These are phyloP conservation scores for Tichodroma muraria DNA, from an alignment of 2,113 vertebrate genomes.

Conservation along the genomic window DNA sequence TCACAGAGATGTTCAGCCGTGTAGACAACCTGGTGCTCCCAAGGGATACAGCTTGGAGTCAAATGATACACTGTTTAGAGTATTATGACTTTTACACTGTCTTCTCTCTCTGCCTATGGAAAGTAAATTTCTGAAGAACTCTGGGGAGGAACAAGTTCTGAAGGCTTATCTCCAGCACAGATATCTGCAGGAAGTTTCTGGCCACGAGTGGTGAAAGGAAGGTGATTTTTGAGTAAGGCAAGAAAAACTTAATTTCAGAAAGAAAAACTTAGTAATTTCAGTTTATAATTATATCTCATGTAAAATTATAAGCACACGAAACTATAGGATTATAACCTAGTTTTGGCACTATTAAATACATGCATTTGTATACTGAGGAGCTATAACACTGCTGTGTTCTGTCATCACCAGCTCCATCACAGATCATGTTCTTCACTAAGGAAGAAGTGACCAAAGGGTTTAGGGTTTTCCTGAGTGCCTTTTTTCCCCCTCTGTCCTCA, in stretches of 20 bases:
- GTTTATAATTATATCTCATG: not conserved
- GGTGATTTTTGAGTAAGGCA: not conserved
- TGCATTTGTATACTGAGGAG: not conserved
- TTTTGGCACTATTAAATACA: not conserved
- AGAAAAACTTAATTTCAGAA: not conserved
- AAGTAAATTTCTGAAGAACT: not conserved
- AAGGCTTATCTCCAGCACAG: not conserved
- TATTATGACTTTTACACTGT: not conserved
- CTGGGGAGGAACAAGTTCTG: not conserved
- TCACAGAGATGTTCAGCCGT: rapidly evolving
- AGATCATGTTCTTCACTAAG: not conserved
- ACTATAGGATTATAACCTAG: not conserved
- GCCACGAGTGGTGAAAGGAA: not conserved
- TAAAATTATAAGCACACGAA: not conserved
- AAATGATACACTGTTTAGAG: not conserved
- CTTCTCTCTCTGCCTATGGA: not conserved
- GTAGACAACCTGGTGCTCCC: not conserved
- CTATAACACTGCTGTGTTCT: not conserved
- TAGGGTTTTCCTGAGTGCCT: not conserved
- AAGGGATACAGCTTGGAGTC: not conserved
- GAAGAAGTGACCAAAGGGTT: not conserved
- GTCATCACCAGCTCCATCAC: not conserved
- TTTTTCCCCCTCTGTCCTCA: not conserved
- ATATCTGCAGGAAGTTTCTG: not conserved
- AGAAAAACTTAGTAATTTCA: not conserved